These are phyloP conservation scores for Clamator glandarius DNA, from an alignment of 2,797 vertebrate species.

Conservation along the genomic window DNA sequence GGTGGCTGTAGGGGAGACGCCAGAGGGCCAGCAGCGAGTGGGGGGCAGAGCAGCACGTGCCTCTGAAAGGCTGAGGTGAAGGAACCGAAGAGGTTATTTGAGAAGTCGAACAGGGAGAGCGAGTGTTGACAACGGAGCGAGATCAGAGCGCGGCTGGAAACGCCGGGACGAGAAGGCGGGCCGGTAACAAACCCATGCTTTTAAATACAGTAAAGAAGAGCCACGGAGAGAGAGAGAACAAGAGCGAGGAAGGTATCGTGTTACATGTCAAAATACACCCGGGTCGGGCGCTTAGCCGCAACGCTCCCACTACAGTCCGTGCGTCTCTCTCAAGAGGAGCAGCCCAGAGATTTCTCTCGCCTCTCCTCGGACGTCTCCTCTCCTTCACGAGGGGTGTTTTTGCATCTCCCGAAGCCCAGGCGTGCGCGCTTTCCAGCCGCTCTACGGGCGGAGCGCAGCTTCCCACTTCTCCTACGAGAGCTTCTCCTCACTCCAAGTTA, in stretches of 20 bases:
- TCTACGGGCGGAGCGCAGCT: background rate
- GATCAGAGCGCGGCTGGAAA: background rate
- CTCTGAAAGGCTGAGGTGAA: background rate
- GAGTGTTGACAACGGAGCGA: background rate
- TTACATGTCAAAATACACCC: background rate
- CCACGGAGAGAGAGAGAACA: background rate
- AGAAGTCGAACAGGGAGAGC: background rate
- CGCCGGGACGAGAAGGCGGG: accelerated
- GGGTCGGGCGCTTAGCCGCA: background rate
- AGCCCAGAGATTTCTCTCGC: background rate
- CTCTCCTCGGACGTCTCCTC: too few species aligned
- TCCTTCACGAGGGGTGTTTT: too few species aligned
- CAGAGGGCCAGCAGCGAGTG: accelerated
- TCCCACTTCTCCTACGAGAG: background rate
- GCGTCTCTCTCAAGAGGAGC: background rate
- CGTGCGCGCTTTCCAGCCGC: accelerated
- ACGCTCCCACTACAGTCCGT: background rate
- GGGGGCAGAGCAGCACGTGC: background rate
- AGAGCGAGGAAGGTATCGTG: background rate
- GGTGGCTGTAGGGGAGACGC: background rate
- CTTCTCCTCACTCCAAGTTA: background rate
- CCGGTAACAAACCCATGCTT: background rate
- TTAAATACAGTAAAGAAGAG: background rate
- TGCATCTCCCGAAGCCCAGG: too few species aligned
- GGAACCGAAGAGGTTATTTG: background rate